These are phyloP conservation scores for Haemorhous mexicanus DNA, from an alignment of 2,113 vertebrate genomes.

Conservation along the genomic window DNA sequence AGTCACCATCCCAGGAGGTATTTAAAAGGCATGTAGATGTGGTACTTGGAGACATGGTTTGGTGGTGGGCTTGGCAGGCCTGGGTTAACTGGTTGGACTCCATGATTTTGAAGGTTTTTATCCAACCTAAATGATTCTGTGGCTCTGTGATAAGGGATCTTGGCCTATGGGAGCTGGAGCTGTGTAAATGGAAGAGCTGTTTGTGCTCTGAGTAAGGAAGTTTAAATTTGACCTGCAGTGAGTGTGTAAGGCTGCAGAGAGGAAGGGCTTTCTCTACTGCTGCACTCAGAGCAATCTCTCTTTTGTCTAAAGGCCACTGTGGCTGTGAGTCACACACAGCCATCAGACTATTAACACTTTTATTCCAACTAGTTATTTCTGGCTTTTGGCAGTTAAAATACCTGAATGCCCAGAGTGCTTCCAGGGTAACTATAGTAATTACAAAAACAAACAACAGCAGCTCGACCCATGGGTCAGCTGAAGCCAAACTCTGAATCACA, in stretches of 20 bases:
- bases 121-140: neutral
- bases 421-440: constrained; percentile 70
- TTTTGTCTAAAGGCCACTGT: constrained; percentile 56
- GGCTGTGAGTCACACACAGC: constrained; percentile 64
- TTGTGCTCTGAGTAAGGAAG: constrained; percentile 3
- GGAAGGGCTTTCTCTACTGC: constrained; percentile 21
- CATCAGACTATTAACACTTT: constrained; percentile 63
- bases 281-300: constrained; percentile 20
- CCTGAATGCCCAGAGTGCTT: constrained; percentile 33
- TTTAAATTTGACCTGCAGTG: neutral
- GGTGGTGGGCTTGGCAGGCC: neutral
- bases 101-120: neutral
- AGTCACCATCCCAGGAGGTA: neutral
- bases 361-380: constrained; percentile 66
- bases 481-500: constrained; percentile 60
- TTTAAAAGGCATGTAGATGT: neutral
- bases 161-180: neutral
- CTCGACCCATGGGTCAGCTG: constrained; percentile 8
- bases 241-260: neutral
- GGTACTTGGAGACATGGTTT: neutral
- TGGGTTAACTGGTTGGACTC: neutral
- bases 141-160: neutral
- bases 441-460: constrained; percentile 61
- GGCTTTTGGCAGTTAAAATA: constrained; percentile 35
- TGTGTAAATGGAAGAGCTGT: neutral